Evolutionary conservation across 2,888 invertebrate genomes (phyloP), one percentile per base, ranked within the genome.

Genomic region (Scaptomyza polygonia): DNA sequence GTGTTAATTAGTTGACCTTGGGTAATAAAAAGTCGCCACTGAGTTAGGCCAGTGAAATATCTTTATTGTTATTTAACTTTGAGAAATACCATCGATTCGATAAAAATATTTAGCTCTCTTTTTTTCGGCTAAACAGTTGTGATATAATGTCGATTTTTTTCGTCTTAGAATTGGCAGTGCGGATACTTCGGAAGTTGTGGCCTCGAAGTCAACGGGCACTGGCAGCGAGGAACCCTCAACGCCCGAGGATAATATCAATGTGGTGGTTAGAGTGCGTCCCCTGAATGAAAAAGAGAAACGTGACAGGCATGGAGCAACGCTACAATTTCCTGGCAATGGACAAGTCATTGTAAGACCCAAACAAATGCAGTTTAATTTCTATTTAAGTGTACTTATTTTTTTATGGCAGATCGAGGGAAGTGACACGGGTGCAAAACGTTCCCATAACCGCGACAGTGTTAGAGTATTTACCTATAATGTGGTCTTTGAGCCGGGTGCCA

Each of bases 391-490:
- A 39, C 6, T 5, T 12, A 18, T 1, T 7, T 14, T 3, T 47
- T 34, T 4, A n/a, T n/a, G 8, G 0, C 39, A 93, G 93, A 92
- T 93, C 70, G 93, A 93, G 78, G 92, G 92, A 18, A 91, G 92
- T 29, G 92, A 92, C 9, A 91, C 91, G 40, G 92, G 93, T 78
- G 80, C 93, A 85, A 93, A 88, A 84, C 92, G 93, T 76, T 94
- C 93, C 1, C 95, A 95, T 88, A 91, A 91, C 63, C 89, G 90
- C 0, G 91, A 91, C 72, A 96, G 95, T 90, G 93, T 96, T 0
- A 96, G 97, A 89, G 93, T 96, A n/a, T 98, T 98, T 92, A 97
- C 97, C 0, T 98, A 97, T 91, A 98, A 98, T 89, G 97, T 97
- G 16, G 91, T 97, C 44, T 98, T 98, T 90, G 98, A 98, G 87